Base-by-base conservation (phyloP, 2,113 vertebrate genomes). In the Microtus ochrogaster region DNA sequence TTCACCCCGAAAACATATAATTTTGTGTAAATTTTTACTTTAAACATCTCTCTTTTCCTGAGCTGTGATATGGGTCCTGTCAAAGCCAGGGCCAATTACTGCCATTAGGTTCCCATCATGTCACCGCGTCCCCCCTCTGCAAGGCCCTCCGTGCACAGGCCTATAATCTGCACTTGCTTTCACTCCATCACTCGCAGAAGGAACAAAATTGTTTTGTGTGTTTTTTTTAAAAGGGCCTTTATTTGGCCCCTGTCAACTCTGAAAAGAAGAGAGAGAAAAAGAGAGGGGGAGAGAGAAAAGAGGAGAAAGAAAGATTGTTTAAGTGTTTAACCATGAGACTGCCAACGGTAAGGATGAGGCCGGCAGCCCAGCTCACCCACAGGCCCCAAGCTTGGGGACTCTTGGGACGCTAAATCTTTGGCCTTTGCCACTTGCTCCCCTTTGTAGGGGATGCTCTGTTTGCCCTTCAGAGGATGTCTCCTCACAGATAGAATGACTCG, bases 61-160 rank as follows among this genome's bases (percentile, higher is more conserved):
- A 98, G 99, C 99, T 96, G 99, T 99, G 99, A 99, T 99, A 99
- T 99, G 99, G 99, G 99, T 98, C 99, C 99, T 99, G 99, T 99
- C 99, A 99, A 99, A 99, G 98, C 99, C 98, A 99, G 98, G 98
- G 97, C 99, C 99, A 99, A 99, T 99, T 99, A 99, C 99, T 99
- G 99, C 99, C 99, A 99, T 99, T 99, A 99, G 99, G 99, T 99
- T 99, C 99, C 99, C 99, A 99, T 99, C 99, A 99, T 99, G 99
- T 99, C 99, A 99, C 98, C 98, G 98, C 98, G 98, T 99, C 99
- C 99, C 99, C 98, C 98, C 97, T 98, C 97, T 98, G 98, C 98
- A 98, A 99, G 99, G 98, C 99, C 99, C 99, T 99, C 98, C 98
- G 98, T 98, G 98, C 98, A 97, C 99, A 99, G 99, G 99, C 99